Evolutionary conservation across 2,113 vertebrate species (phyloP).

Genomic region (Dasypus novemcinctus): DNA sequence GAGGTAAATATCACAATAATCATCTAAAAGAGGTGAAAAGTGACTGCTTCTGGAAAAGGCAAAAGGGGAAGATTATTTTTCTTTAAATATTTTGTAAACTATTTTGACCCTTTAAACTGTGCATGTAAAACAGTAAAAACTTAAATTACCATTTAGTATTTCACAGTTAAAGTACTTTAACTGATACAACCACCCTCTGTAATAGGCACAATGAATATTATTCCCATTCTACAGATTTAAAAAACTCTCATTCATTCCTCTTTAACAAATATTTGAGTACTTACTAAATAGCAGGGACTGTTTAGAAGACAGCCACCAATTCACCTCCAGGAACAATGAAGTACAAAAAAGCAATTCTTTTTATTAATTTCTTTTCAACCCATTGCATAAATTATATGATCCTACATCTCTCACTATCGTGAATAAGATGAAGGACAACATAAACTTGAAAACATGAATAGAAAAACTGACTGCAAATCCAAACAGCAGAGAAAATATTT

Average conservation of each 20-base stretch:
- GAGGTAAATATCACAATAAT: background rate
- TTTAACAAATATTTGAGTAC: slow-evolving; percentile 9
- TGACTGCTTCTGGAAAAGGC: background rate
- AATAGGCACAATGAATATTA: background rate
- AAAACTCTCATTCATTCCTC: slow-evolving; percentile 12
- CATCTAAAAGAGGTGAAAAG: background rate
- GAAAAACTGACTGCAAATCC: background rate
- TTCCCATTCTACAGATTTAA: background rate
- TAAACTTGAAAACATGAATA: slow-evolving; percentile 7
- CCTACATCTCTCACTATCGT: background rate
- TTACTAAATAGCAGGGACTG: background rate
- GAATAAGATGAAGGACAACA: background rate
- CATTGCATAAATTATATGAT: slow-evolving; percentile 21
- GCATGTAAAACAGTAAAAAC: background rate
- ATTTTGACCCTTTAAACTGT: background rate
- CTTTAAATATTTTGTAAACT: background rate
- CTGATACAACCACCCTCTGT: background rate
- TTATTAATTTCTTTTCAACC: slow-evolving; percentile 32
- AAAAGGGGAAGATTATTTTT: background rate
- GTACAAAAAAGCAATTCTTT: background rate
- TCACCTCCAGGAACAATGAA: slow-evolving; percentile 35
- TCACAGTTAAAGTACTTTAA: slow-evolving; percentile 18
- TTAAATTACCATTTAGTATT: slow-evolving; percentile 1
- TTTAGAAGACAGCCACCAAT: background rate
- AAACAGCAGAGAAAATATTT: slow-evolving; percentile 11